phyloP scores from a whole-genome alignment of 1,140 invertebrate species.

The Musca vetustissima region DNA sequence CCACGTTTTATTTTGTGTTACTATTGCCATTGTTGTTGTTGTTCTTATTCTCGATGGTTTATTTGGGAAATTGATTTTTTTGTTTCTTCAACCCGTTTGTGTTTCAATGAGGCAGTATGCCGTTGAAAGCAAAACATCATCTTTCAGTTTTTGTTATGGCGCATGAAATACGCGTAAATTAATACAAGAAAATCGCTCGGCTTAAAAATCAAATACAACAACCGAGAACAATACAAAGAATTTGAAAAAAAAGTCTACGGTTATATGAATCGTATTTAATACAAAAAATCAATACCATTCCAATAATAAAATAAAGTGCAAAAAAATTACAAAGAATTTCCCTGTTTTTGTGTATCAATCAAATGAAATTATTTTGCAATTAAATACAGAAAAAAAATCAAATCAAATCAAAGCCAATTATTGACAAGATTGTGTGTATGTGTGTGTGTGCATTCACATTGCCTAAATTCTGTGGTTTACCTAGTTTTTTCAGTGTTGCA shows the following conservation, averaged over 20 bases:
- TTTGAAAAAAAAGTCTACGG: too few relatives aligned
- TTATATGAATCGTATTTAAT: too few relatives aligned
- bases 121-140: slow-evolving; percentile 21
- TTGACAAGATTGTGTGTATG: neutral
- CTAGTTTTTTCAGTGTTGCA: too few relatives aligned
- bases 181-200: slow-evolving; percentile 13
- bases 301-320: neutral
- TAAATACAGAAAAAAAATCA: neutral
- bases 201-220: slow-evolving; percentile 7
- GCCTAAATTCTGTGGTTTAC: too few relatives aligned
- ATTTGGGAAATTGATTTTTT: slow-evolving; percentile 7
- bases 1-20: neutral
- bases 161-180: slow-evolving; percentile 17
- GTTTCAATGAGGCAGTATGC: slow-evolving; percentile 5
- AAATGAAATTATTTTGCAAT: neutral
- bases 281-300: too few relatives aligned
- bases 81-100: neutral
- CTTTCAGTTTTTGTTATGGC: slow-evolving; percentile 17
- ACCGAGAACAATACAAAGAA: neutral
- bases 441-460: neutral
- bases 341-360: neutral
- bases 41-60: slow-evolving; percentile 4
- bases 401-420: slow-evolving; percentile 8
- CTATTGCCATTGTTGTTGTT: neutral
- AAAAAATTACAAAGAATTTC: neutral